These are phyloP conservation scores for Drosophila diplacantha DNA, from an alignment of 2,888 invertebrate genomes.

Conservation along the genomic window DNA sequence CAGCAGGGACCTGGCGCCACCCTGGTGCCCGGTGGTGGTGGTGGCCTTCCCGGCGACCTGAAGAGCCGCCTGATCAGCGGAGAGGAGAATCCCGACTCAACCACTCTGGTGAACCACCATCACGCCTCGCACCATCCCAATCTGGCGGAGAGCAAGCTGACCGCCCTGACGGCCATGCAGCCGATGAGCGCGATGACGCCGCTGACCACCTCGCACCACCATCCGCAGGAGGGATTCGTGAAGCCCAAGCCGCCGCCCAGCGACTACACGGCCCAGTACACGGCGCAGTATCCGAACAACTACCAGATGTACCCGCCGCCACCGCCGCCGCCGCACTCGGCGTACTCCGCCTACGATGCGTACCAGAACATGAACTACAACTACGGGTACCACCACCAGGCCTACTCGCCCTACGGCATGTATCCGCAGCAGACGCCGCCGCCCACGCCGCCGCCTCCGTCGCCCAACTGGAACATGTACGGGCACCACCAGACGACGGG, in stretches of 20 bases:
- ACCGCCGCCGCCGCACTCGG: conserved; percentile 77
- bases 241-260: conserved; percentile 77
- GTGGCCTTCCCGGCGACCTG: conserved; percentile 66
- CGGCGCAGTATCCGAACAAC: conserved; percentile 77
- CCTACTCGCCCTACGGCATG: conserved; percentile 77
- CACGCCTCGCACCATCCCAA: conserved; percentile 40
- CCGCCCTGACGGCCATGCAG: conserved; percentile 78
- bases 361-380: conserved; percentile 78
- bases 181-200: conserved; percentile 77
- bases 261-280: conserved; percentile 75
- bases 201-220: conserved; percentile 62
- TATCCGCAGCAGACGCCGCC: conserved; percentile 78
- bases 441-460: conserved; percentile 78
- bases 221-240: conserved; percentile 76
- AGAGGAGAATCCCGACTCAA: conserved; percentile 86
- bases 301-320: conserved; percentile 78
- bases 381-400: conserved; percentile 77
- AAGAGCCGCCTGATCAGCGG: conserved; percentile 77
- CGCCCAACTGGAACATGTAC: conserved; percentile 83
- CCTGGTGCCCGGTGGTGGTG: conserved; percentile 9
- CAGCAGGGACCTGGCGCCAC: conserved; percentile 19
- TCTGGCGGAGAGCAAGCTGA: conserved; percentile 78
- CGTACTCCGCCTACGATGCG: conserved; percentile 77
- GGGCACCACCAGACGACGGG: conserved; percentile 74
- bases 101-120: conserved; percentile 80